A percentile compares a stretch with the other conserved stretches of the same genome.
Conservation (phyloP, 1,140 invertebrate genomes). For the Leptopilina boulardi region DNA sequence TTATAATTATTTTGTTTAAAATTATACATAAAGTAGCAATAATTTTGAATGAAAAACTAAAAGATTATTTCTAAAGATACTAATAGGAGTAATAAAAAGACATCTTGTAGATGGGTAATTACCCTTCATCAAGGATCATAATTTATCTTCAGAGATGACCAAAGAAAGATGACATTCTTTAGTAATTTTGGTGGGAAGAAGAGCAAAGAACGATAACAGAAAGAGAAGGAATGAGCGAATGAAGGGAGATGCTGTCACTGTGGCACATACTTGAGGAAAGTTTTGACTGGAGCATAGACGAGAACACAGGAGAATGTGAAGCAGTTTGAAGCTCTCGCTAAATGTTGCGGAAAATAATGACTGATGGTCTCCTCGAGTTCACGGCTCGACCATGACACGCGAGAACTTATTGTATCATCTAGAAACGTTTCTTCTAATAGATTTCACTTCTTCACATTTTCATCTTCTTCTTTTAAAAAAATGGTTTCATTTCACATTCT, state of each 20-base stretch:
- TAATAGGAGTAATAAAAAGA: background rate
- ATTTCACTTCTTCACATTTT: no score
- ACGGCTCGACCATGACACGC: conserved; percentile 38
- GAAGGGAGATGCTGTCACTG: conserved; percentile 51
- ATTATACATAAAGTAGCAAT: no score
- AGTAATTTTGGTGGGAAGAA: conserved; percentile 29
- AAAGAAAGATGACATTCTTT: conserved; percentile 46
- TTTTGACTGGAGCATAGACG: conserved; percentile 64
- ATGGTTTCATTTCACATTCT: background rate
- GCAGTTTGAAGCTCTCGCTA: conserved; percentile 74
- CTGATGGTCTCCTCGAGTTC: conserved; percentile 67
- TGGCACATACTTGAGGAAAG: conserved; percentile 74
- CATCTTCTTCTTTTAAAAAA: background rate
- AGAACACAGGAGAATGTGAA: conserved; percentile 67
- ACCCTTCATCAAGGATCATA: conserved; percentile 63
- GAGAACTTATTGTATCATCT: conserved; percentile 39
- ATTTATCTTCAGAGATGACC: conserved; percentile 65
- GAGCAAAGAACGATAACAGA: background rate
- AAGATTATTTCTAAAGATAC: no score
- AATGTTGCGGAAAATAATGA: conserved; percentile 77
- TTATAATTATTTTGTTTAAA: no score
- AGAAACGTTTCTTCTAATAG: conserved; percentile 14
- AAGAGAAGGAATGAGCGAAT: conserved; percentile 22
- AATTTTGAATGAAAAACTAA: no score
- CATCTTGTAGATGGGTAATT: conserved; percentile 47